Evolutionary conservation across 2,113 vertebrate genomes (phyloP), one percentile per base, ranked within the genome.

Genomic region (Trinectes maculatus): DNA sequence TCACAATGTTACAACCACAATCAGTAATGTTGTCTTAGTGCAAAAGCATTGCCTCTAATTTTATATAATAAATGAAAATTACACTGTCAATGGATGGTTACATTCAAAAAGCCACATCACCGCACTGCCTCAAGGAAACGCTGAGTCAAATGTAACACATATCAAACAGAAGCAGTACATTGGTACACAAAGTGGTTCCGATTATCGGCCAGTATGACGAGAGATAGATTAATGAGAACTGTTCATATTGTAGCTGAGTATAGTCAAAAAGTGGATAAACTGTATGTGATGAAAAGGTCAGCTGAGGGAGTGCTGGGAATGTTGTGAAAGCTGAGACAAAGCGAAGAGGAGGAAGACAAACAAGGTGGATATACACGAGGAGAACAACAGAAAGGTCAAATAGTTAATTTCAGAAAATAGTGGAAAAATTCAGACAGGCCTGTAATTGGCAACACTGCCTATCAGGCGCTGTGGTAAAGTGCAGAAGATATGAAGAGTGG

Each of bases 41-140:
- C n/a, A n/a, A n/a, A n/a, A n/a, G n/a, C n/a, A n/a, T n/a, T n/a
- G n/a, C n/a, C n/a, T 65, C 64, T 63, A 71, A 77, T 78, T 65
- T 84, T 85, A 87, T 24, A 21, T 58, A 83, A 83, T 57, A 46
- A 71, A 66, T 60, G 53, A 44, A 71, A 78, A 78, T 74, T 24
- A 60, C 48, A 36, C 37, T n/a, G 54, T 44, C 6, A 29, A 63
- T 81, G 21, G n/a, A 73, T 44, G 19, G 72, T 69, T 13, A 62
- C 11, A 15, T 19, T 55, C 3, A 52, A 49, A 55, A 39, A 68
- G 24, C 33, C 8, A 57, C 47, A 39, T 37, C 40, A n/a, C 18
- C n/a, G 28, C 21, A 33, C 7, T 5, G 21, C n/a, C 13, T 51
- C 48, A 47, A 22, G 16, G 39, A 51, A 73, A 65, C 4, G 5